phyloP scores from a whole-genome alignment of 1,140 invertebrate genomes.

The Cepaea nemoralis region DNA sequence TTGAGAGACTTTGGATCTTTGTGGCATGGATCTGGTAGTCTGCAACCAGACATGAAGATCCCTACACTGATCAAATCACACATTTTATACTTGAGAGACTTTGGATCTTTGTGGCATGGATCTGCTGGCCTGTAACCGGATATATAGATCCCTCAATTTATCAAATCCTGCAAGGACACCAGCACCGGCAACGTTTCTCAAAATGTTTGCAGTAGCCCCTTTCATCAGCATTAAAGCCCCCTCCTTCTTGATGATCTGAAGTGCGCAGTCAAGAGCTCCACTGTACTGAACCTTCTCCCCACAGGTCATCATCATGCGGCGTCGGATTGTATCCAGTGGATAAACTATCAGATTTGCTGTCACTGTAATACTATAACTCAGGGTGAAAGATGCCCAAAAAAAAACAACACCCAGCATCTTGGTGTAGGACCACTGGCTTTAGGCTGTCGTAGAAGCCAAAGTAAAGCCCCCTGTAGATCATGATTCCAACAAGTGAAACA shows the following conservation, averaged over 20 bases:
- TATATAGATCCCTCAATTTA: constrained; percentile 71
- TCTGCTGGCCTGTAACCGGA: constrained; percentile 34
- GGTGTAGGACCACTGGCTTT: constrained; percentile 83
- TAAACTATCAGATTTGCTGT: constrained; percentile 90
- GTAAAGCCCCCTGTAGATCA: constrained; percentile 82
- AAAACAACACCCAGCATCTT: constrained; percentile 85
- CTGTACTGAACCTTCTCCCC: constrained; percentile 75
- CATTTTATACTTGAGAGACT: too few relatives aligned
- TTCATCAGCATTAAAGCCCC: constrained; percentile 74
- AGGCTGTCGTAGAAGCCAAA: constrained; percentile 94
- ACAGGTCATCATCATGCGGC: constrained; percentile 86
- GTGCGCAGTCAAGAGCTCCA: constrained; percentile 72
- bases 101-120: too few relatives aligned
- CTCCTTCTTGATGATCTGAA: constrained; percentile 73
- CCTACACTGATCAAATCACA: too few relatives aligned
- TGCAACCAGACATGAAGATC: too few relatives aligned
- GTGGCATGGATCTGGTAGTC: too few relatives aligned
- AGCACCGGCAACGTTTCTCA: constrained; percentile 75
- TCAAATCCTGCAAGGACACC: constrained; percentile 73
- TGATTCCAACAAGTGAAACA: constrained; percentile 78
- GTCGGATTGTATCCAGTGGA: constrained; percentile 91
- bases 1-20: too few relatives aligned
- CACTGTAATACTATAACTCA: constrained; percentile 84
- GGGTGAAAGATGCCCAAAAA: constrained; percentile 87
- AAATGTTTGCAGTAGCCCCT: constrained; percentile 73